phyloP scores from a whole-genome alignment of 2,797 vertebrate genomes.

The Xiphorhynchus erythropygius region DNA sequence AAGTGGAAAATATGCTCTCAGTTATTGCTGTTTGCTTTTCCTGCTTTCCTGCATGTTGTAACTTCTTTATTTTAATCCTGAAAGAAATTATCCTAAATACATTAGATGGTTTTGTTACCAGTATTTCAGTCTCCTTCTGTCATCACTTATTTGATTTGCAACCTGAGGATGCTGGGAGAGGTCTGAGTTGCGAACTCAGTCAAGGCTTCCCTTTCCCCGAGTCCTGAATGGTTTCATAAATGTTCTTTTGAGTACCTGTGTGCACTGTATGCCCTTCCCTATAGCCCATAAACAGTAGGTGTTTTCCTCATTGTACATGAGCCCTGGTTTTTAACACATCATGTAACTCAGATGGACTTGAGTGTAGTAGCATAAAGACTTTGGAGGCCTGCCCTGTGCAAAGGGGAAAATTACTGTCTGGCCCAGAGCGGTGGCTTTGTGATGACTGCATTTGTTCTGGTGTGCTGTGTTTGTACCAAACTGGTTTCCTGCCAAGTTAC shows the following conservation, averaged over 20 bases:
- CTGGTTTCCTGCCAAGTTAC: constrained; percentile 41
- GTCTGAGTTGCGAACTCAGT: neutral
- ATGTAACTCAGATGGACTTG: neutral
- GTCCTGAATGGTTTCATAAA: neutral
- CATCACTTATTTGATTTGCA: neutral
- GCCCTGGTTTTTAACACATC: neutral
- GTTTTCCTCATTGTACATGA: neutral
- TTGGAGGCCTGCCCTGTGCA: neutral
- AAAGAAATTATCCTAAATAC: neutral
- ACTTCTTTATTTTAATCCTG: neutral
- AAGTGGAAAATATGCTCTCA: neutral
- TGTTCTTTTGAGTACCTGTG: neutral
- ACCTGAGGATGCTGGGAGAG: neutral
- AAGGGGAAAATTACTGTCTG: constrained; percentile 59
- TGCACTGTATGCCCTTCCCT: neutral
- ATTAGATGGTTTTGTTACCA: neutral
- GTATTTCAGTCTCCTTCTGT: neutral
- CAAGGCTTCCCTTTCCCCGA: neutral
- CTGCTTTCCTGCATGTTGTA: neutral
- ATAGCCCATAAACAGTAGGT: neutral
- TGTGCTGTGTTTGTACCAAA: constrained; percentile 50
- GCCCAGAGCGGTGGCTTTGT: constrained; percentile 41
- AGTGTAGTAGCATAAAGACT: neutral
- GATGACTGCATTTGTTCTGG: constrained; percentile 34
- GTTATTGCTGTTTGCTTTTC: neutral